These are phyloP conservation scores for Spinibarbus caldwelli DNA, from an alignment of 2,797 vertebrate genomes.

Conservation along the genomic window DNA sequence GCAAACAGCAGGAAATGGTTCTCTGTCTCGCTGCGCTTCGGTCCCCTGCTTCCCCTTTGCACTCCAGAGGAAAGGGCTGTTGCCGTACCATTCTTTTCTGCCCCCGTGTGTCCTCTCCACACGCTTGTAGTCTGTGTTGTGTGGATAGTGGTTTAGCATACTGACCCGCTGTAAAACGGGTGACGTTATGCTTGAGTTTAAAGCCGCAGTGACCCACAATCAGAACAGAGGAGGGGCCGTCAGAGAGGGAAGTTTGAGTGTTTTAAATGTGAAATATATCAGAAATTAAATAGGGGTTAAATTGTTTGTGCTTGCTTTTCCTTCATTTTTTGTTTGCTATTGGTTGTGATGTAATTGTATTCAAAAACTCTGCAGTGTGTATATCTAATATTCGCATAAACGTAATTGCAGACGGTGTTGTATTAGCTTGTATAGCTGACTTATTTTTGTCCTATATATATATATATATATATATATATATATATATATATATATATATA, in stretches of 20 bases:
- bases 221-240: conserved; percentile 11
- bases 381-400: neutral
- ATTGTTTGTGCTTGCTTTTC: no score
- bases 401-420: no score
- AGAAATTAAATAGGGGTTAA: no score
- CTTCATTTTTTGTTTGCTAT: no score
- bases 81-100: conserved; percentile 25
- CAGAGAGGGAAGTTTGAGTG: neutral
- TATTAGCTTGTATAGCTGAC: neutral
- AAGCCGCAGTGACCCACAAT: conserved; percentile 60
- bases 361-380: neutral
- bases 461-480: no score
- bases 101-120: conserved; percentile 31
- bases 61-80: conserved; percentile 36
- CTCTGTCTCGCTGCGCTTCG: neutral
- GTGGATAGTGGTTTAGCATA: conserved; percentile 11
- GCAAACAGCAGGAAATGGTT: conserved; percentile 25
- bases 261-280: neutral
- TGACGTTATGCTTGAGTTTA: conserved; percentile 62
- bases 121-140: neutral
- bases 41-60: conserved; percentile 11
- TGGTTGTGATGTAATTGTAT: neutral
- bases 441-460: no score
- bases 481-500: no score
- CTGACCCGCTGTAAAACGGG: conserved; percentile 21